A percentile compares a stretch with the other conserved stretches of the same genome.
Evolutionary conservation across 2,888 invertebrate species (phyloP).

Genomic region (Xestia xanthographa): DNA sequence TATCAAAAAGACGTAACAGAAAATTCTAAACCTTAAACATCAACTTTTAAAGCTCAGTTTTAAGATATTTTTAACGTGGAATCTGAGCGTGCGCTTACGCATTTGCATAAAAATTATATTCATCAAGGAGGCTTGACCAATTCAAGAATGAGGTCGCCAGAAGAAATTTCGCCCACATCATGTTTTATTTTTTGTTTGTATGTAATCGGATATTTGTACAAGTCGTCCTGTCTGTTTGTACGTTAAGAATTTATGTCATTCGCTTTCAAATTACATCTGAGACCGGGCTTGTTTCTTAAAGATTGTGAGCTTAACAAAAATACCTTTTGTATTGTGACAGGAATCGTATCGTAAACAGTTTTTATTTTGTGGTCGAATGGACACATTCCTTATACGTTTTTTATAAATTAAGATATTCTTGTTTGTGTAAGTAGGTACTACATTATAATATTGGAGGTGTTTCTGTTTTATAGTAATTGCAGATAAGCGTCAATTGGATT

Average conservation of each 20-base stretch:
- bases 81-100: constrained; percentile 33
- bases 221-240: constrained; percentile 67
- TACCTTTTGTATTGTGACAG: constrained; percentile 66
- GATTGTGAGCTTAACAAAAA: constrained; percentile 63
- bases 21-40: neutral
- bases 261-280: constrained; percentile 69
- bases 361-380: constrained; percentile 37
- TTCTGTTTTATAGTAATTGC: neutral
- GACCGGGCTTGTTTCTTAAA: constrained; percentile 58
- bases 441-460: neutral
- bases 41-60: constrained; percentile 31
- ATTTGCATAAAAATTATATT: constrained; percentile 80
- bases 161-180: constrained; percentile 74
- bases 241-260: constrained; percentile 72
- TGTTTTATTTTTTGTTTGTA: constrained; percentile 68
- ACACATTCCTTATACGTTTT: constrained; percentile 15
- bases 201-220: constrained; percentile 77
- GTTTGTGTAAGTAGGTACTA: constrained; percentile 6
- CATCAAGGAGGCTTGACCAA: constrained; percentile 74
- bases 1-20: neutral
- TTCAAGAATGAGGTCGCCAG: constrained; percentile 67
- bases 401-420: constrained; percentile 43
- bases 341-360: constrained; percentile 48
- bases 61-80: constrained; percentile 37
- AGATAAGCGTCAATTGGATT: neutral